Percentiles rank a stretch among this genome's conserved stretches.
Conservation (phyloP, 2,888 invertebrate species). For the Apamea crenata region DNA sequence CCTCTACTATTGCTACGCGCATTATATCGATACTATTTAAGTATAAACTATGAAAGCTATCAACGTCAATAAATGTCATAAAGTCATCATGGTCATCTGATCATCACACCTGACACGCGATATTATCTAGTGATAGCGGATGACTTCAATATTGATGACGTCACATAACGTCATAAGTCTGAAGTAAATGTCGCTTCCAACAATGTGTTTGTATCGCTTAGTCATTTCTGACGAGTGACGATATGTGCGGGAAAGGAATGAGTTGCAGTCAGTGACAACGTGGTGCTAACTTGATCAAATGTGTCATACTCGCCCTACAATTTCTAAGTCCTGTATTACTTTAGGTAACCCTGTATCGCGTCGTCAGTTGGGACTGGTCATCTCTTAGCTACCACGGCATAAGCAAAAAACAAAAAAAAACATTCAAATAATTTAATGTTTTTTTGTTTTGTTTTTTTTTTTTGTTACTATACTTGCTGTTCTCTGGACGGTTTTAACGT, state of each 20-base stretch:
- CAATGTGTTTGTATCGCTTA: slow-evolving; percentile 36
- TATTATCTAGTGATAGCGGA: slow-evolving; percentile 2
- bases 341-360: neutral
- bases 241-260: slow-evolving; percentile 9
- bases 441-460: too few species aligned
- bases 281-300: neutral
- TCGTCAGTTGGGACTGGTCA: too few species aligned
- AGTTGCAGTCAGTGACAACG: slow-evolving; percentile 1
- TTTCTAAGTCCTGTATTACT: neutral
- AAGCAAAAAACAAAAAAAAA: too few species aligned
- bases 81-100: neutral
- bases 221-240: slow-evolving; percentile 36
- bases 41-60: neutral
- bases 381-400: too few species aligned
- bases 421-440: too few species aligned
- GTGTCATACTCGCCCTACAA: neutral
- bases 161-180: slow-evolving; percentile 18
- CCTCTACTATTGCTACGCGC: neutral
- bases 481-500: too few species aligned
- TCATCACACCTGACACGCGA: slow-evolving; percentile 1
- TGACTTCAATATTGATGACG: slow-evolving; percentile 24
- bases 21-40: neutral
- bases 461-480: too few species aligned
- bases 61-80: neutral
- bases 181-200: slow-evolving; percentile 24